Conservation (phyloP, 2,888 invertebrate species). For the Parnassius orleans region DNA sequence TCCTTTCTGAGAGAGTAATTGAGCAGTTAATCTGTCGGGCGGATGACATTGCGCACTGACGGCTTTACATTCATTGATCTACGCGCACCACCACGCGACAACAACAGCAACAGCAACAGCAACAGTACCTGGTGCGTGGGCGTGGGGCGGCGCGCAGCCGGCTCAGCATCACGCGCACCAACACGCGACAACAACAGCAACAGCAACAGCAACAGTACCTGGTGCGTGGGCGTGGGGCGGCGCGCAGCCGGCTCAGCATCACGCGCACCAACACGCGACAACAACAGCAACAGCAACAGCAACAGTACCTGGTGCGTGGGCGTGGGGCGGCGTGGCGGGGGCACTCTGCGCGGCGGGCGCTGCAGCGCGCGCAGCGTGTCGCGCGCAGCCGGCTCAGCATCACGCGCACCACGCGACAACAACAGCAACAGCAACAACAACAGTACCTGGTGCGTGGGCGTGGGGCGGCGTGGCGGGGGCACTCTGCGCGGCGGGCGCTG, state of each 20-base stretch:
- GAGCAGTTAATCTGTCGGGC: too few species aligned
- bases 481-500: constrained; percentile 44
- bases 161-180: constrained; percentile 59
- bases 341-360: constrained; percentile 43
- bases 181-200: constrained; percentile 29
- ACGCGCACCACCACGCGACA: constrained; percentile 51
- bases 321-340: constrained; percentile 39
- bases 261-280: constrained; percentile 57
- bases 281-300: constrained; percentile 1
- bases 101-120: too few species aligned
- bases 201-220: constrained; percentile 14
- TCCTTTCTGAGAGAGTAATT: too few species aligned
- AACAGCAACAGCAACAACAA: not conserved
- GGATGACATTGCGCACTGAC: too few species aligned
- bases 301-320: constrained; percentile 30
- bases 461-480: constrained; percentile 41
- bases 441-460: constrained; percentile 32
- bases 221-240: constrained; percentile 36
- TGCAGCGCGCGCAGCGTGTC: constrained; percentile 58
- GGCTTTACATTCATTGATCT: too few species aligned
- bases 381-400: constrained; percentile 57
- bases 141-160: constrained; percentile 52
- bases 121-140: constrained; percentile 30
- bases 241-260: constrained; percentile 57
- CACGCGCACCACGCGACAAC: constrained; percentile 48